Evolutionary conservation across 92 coral and sea anemone genomes (phyloP).

Genomic region (Heliopora coerulea): DNA sequence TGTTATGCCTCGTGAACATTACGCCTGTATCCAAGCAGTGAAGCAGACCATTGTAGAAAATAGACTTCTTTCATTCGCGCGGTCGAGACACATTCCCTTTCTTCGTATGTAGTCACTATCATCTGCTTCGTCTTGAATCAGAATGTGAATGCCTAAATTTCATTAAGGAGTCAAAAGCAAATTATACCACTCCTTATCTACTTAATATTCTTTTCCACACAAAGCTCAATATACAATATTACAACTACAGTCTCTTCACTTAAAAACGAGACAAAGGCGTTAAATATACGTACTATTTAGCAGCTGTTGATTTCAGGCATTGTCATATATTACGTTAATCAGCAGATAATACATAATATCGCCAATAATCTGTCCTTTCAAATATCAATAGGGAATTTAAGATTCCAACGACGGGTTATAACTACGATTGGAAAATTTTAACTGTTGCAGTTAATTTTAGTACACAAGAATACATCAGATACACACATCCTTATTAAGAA

Average conservation of each 20-base stretch:
- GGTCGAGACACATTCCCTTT: not conserved
- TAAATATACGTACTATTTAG: not conserved
- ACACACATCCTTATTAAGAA: too few relatives aligned
- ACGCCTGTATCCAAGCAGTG: too few relatives aligned
- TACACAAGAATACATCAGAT: too few relatives aligned
- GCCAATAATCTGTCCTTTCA: not conserved
- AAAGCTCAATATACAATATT: not conserved
- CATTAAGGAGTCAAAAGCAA: slow-evolving; percentile 12
- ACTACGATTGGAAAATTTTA: too few relatives aligned
- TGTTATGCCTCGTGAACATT: too few relatives aligned
- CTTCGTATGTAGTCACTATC: not conserved
- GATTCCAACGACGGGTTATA: too few relatives aligned
- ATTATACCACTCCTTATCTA: not conserved
- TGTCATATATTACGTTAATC: too few relatives aligned
- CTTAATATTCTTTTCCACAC: too few relatives aligned
- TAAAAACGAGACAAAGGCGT: not conserved
- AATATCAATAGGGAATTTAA: too few relatives aligned
- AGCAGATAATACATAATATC: not conserved
- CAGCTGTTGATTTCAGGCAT: not conserved
- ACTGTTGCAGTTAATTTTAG: too few relatives aligned
- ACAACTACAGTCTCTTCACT: not conserved
- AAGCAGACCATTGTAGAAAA: too few relatives aligned
- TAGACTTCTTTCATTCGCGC: not conserved
- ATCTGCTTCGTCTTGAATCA: slow-evolving; percentile 32
- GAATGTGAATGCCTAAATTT: slow-evolving; percentile 28